Evolutionary conservation across 2,797 vertebrate species (phyloP).

Genomic region (Anabacerthia variegaticeps): DNA sequence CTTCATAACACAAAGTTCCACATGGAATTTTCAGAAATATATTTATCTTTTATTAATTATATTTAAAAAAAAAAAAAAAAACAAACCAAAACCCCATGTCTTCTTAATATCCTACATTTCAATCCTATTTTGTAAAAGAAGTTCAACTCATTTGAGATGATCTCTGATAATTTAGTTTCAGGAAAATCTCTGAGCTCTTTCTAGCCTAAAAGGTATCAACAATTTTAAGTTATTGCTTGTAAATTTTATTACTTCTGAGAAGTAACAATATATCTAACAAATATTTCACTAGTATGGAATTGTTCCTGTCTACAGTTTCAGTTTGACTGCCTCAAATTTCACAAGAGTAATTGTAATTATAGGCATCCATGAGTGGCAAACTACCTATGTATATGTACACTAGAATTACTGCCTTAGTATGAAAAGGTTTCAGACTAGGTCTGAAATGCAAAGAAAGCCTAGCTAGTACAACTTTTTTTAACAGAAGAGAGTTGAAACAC

Average conservation of each 20-base stretch:
- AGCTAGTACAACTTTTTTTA: not conserved
- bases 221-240: not conserved
- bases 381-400: not conserved
- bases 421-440: not conserved
- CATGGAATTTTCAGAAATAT: not conserved
- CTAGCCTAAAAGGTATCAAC: not conserved
- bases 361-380: not conserved
- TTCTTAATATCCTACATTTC: not conserved
- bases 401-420: not conserved
- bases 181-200: not conserved
- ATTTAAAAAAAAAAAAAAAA: not conserved
- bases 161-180: not conserved
- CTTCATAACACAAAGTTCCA: not conserved
- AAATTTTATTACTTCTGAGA: not conserved
- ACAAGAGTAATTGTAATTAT: not conserved
- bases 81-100: no score
- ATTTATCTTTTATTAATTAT: not conserved
- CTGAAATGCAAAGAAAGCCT: not conserved
- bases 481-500: not conserved
- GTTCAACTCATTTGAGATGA: not conserved
- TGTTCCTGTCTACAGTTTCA: not conserved
- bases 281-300: not conserved
- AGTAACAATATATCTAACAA: not conserved
- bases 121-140: not conserved
- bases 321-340: not conserved